Base-by-base conservation (phyloP, 2,888 invertebrate species). In the Hydroisotoma schaefferi region DNA sequence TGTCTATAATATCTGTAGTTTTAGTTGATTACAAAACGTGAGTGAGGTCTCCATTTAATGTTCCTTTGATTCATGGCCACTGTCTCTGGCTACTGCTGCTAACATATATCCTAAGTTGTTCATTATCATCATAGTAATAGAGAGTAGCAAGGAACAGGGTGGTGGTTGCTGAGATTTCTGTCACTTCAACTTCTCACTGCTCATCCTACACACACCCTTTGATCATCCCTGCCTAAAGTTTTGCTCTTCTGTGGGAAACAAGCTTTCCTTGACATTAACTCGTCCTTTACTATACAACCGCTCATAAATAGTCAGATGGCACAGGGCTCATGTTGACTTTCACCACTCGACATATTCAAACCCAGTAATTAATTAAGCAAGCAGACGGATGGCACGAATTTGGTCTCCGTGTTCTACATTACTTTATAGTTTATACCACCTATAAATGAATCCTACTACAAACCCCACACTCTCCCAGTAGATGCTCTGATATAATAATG, bases 331-430 rank as follows among this genome's bases (percentile, higher is more conserved):
- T 53, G 53, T 53, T 53, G 53, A 40, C 53, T 53, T 53, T 53
- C 53, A 53, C 43, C 51, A 52, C 52, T 52, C 52, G 43, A 52
- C 52, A 51, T 57, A 51, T 52, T 44, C 57, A 47, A 55, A 53
- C 60, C 40, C 49, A 27, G 58, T 61, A 61, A 65, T 59, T 67
- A 67, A 67, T 67, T 67, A 63, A 67, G 61, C 59, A 67, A 67
- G 63, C 67, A 63, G 61, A 63, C 57, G 59, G 63, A 67, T 63
- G 63, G 57, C 57, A 61, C 55, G 55, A 63, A 53, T 43, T 22
- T 6, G 18, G 15, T 52, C 28, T 20, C 52, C 12, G 12, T 44
- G n/a, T n/a, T n/a, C n/a, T n/a, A n/a, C n/a, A n/a, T n/a, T n/a
- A n/a, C n/a, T n/a, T n/a, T n/a, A n/a, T n/a, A n/a, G n/a, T n/a